phyloP scores from a whole-genome alignment of 1,140 invertebrate genomes.

The Drosophila fuyamai region DNA sequence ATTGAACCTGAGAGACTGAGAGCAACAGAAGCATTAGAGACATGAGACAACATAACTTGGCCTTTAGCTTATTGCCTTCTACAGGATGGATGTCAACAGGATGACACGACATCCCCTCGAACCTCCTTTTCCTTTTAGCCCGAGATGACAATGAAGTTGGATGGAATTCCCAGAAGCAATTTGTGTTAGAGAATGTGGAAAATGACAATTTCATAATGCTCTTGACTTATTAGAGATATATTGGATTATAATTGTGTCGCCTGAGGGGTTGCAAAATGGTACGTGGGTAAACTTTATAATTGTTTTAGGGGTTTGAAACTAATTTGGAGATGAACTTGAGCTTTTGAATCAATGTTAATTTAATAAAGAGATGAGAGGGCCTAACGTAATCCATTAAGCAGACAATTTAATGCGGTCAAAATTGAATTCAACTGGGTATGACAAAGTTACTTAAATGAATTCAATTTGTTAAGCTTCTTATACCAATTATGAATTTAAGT shows the following conservation, averaged over 20 bases:
- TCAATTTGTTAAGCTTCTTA: constrained; percentile 2
- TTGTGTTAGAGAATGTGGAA: constrained; percentile 41
- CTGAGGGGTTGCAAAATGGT: constrained; percentile 18
- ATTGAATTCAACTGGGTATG: background rate
- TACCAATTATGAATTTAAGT: too few relatives aligned
- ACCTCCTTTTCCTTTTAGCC: background rate
- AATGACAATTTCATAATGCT: constrained; percentile 49
- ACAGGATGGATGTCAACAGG: constrained; percentile 46
- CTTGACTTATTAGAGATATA: constrained; percentile 50
- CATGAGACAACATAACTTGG: constrained; percentile 68
- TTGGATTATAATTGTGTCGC: constrained; percentile 42
- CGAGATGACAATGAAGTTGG: constrained; percentile 24
- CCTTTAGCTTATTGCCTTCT: constrained; percentile 65
- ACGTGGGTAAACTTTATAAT: constrained; percentile 45
- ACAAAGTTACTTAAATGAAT: constrained; percentile 5
- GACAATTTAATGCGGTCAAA: constrained; percentile 19
- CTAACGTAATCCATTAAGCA: constrained; percentile 32
- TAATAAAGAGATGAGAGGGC: constrained; percentile 15
- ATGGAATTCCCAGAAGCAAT: constrained; percentile 46
- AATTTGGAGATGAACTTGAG: constrained; percentile 30
- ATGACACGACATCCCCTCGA: constrained; percentile 19
- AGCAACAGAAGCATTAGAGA: constrained; percentile 10
- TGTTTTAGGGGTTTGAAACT: constrained; percentile 18
- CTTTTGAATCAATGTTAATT: constrained; percentile 35
- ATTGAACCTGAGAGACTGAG: constrained; percentile 60